Percentiles rank a stretch among this genome's conserved stretches.
These are phyloP conservation scores for Sebastiscus albofasciatus DNA, from an alignment of 2,797 vertebrate genomes.

Conservation along the genomic window DNA sequence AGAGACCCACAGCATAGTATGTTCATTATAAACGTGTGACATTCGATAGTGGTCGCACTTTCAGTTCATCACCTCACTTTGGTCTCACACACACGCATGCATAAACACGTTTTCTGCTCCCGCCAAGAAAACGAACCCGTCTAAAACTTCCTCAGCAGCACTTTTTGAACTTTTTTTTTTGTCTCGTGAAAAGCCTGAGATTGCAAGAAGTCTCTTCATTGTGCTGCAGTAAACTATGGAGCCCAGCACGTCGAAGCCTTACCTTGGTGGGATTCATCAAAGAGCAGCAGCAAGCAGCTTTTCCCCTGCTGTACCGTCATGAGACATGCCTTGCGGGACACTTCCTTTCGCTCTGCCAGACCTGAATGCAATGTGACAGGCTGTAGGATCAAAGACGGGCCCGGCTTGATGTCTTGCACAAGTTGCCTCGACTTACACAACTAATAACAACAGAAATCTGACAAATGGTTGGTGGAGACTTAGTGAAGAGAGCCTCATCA, in stretches of 20 bases:
- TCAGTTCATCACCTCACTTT: background rate
- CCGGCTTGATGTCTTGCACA: slow-evolving; percentile 32
- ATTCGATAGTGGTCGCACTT: background rate
- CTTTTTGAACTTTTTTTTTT: slow-evolving; percentile 8
- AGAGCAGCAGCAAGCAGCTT: slow-evolving; percentile 56
- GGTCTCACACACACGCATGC: background rate
- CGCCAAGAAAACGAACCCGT: background rate
- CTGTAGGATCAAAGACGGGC: slow-evolving; percentile 63
- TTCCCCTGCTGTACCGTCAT: slow-evolving; percentile 56
- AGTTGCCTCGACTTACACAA: slow-evolving; percentile 7
- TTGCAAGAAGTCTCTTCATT: background rate
- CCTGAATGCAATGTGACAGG: slow-evolving; percentile 61
- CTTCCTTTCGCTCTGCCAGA: slow-evolving; percentile 53
- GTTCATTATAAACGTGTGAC: slow-evolving; percentile 34
- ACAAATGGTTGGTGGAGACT: slow-evolving; percentile 4
- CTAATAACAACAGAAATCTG: slow-evolving; percentile 12
- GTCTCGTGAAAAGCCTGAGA: background rate
- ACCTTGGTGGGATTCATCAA: slow-evolving; percentile 70
- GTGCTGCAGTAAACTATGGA: slow-evolving; percentile 17
- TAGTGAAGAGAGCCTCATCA: background rate
- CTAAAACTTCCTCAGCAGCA: background rate
- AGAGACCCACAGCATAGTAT: slow-evolving; percentile 8
- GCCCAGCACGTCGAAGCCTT: slow-evolving; percentile 25
- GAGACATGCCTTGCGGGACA: slow-evolving; percentile 68
- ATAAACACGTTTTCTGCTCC: background rate